phyloP scores from a whole-genome alignment of 2,113 vertebrate genomes.

The Lutjanus erythropterus region DNA sequence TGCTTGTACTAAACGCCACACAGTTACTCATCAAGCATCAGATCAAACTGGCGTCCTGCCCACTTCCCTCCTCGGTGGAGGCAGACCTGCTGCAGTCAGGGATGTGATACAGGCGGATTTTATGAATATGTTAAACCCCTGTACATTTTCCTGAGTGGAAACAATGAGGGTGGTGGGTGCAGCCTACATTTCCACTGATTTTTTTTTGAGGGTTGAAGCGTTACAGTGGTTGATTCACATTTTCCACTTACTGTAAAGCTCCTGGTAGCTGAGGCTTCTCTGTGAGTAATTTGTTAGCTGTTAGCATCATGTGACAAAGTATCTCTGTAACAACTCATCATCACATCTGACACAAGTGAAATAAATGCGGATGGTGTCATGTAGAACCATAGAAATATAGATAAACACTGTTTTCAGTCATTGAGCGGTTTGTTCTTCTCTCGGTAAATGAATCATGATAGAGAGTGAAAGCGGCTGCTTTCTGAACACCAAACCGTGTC shows the following conservation, averaged over 20 bases:
- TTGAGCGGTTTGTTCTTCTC: not conserved
- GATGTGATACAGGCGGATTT: slow-evolving; percentile 55
- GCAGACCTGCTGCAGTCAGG: slow-evolving; percentile 55
- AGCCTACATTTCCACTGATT: slow-evolving; percentile 80
- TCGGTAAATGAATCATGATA: not conserved
- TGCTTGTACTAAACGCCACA: slow-evolving; percentile 15
- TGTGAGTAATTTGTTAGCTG: slow-evolving; percentile 63
- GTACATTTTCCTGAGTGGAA: slow-evolving; percentile 80
- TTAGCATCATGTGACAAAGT: slow-evolving; percentile 30
- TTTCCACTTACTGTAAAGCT: slow-evolving; percentile 81
- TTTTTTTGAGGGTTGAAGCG: slow-evolving; percentile 61
- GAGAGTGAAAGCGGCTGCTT: slow-evolving; percentile 8
- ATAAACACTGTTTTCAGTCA: not conserved
- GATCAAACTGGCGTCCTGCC: slow-evolving; percentile 22
- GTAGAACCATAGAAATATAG: not conserved
- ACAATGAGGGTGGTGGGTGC: slow-evolving; percentile 75
- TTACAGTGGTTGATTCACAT: slow-evolving; percentile 77
- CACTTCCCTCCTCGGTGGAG: slow-evolving; percentile 53
- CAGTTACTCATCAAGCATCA: slow-evolving; percentile 16
- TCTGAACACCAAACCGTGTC: not conserved
- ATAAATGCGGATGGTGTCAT: not conserved
- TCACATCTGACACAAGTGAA: slow-evolving; percentile 16
- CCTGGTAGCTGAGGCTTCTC: slow-evolving; percentile 45
- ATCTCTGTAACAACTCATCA: slow-evolving; percentile 13
- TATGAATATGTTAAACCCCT: slow-evolving; percentile 56